Evolutionary conservation across 2,797 vertebrate species (phyloP).

Genomic region (Spinus olivaceus): DNA sequence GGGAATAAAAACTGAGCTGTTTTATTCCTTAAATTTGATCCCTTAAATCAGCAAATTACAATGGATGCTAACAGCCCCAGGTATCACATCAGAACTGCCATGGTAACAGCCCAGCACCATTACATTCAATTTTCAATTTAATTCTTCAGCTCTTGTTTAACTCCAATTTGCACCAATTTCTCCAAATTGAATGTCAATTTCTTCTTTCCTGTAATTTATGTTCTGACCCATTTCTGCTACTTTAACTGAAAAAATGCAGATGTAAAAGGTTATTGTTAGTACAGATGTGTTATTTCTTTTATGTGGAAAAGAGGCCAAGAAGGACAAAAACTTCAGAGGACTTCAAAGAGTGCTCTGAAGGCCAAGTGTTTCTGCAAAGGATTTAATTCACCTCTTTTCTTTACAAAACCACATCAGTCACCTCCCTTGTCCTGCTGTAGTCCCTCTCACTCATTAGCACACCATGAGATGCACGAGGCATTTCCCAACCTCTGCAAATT

Average conservation of each 20-base stretch:
- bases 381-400: background rate
- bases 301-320: background rate
- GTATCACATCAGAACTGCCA: background rate
- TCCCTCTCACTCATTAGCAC: background rate
- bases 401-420: background rate
- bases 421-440: background rate
- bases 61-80: background rate
- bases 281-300: background rate
- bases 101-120: background rate
- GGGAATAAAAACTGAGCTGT: background rate
- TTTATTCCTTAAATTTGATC: background rate
- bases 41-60: background rate
- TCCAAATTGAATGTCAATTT: background rate
- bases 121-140: background rate
- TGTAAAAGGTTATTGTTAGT: slow-evolving; percentile 9
- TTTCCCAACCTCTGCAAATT: background rate
- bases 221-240: background rate
- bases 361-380: background rate
- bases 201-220: background rate
- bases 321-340: background rate
- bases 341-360: background rate
- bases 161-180: background rate
- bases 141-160: background rate
- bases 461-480: accelerated
- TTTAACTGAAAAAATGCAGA: slow-evolving; percentile 23